phyloP scores from a whole-genome alignment of 2,888 invertebrate genomes.

The Drosophila colorata region DNA sequence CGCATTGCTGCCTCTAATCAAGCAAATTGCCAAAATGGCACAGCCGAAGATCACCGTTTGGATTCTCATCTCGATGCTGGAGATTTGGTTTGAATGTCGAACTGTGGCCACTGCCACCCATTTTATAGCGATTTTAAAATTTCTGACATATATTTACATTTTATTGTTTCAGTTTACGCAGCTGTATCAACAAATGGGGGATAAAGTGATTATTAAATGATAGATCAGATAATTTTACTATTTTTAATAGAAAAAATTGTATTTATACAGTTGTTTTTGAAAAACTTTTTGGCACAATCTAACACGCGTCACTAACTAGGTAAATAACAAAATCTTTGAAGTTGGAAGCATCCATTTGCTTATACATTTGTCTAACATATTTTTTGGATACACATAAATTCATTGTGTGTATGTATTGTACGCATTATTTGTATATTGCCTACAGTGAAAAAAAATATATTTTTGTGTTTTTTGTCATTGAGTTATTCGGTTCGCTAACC shows the following conservation, averaged over 20 bases:
- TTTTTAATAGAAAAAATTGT: too few relatives aligned
- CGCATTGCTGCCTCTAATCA: slow-evolving; percentile 10
- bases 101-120: not conserved
- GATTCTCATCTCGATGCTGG: slow-evolving; percentile 10
- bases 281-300: not conserved
- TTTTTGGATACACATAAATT: not conserved
- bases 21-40: slow-evolving; percentile 18
- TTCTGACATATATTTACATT: too few relatives aligned
- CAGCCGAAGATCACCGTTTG: slow-evolving; percentile 23
- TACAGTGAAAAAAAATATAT: not conserved
- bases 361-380: not conserved
- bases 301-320: not conserved
- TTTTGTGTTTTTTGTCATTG: not conserved
- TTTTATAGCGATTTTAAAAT: slow-evolving; percentile 10
- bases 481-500: not conserved
- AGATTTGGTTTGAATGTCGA: not conserved
- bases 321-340: not conserved
- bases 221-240: not conserved
- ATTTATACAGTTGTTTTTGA: not conserved
- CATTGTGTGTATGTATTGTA: too few relatives aligned
- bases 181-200: not conserved
- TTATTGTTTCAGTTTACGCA: too few relatives aligned
- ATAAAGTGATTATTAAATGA: not conserved
- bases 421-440: not conserved
- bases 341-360: not conserved